Conservation (phyloP, 2,888 invertebrate species). For the Microctonus aethiopoides region DNA sequence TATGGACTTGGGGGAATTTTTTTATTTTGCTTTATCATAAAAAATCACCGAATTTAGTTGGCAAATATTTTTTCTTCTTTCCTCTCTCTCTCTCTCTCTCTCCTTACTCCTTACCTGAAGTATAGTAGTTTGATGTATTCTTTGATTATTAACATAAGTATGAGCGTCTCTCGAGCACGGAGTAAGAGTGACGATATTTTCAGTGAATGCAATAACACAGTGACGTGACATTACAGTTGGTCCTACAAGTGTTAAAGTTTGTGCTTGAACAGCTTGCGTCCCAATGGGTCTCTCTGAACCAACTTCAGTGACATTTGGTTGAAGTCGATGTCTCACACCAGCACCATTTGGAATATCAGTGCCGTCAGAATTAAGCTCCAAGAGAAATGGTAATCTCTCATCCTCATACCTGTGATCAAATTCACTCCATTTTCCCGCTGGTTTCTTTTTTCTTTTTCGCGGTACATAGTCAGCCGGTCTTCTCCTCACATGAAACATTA, state of each 20-base stretch:
- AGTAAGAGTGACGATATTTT: conserved; percentile 93
- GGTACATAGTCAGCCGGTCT: conserved; percentile 92
- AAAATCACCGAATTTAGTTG: background rate
- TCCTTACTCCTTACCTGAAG: conserved; percentile 80
- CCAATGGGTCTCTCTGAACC: conserved; percentile 82
- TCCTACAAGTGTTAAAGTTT: conserved; percentile 81
- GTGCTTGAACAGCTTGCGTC: conserved; percentile 65
- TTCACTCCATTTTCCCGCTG: conserved; percentile 72
- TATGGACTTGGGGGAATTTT: background rate
- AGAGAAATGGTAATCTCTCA: conserved; percentile 74
- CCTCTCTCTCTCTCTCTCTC: too few relatives aligned
- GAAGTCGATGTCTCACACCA: conserved; percentile 69
- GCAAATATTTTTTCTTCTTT: background rate
- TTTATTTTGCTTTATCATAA: background rate
- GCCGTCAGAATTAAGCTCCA: conserved; percentile 86
- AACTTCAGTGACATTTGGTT: conserved; percentile 76
- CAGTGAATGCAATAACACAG: conserved; percentile 91
- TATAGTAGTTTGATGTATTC: conserved; percentile 92
- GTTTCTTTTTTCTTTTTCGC: conserved; percentile 87
- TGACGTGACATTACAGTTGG: conserved; percentile 94
- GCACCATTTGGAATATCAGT: conserved; percentile 65
- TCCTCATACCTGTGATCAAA: conserved; percentile 69
- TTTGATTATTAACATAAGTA: conserved; percentile 93
- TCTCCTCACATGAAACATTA: conserved; percentile 96
- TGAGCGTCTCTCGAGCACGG: conserved; percentile 94